phyloP scores from a whole-genome alignment of 2,888 invertebrate species.

The Agrilus mali region DNA sequence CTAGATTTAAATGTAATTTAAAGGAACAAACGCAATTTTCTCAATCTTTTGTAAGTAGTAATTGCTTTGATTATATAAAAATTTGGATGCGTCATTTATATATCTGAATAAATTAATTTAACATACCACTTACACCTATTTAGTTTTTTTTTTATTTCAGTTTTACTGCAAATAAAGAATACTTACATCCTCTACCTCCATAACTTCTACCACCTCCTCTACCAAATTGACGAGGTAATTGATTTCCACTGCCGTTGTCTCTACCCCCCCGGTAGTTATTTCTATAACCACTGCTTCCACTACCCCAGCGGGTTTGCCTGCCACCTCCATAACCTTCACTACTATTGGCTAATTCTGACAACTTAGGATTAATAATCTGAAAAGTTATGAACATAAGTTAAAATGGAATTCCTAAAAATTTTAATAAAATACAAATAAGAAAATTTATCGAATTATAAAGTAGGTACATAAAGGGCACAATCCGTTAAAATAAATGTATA shows the following conservation, averaged over 20 bases:
- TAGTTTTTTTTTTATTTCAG: no score
- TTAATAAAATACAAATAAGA: background rate
- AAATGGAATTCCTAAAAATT: background rate
- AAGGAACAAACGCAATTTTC: no score
- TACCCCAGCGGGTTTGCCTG: slow-evolving; percentile 37
- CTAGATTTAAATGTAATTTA: no score
- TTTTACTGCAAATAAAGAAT: no score
- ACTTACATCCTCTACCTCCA: background rate
- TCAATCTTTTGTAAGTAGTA: no score
- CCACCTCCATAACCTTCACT: slow-evolving; percentile 47
- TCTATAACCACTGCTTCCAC: slow-evolving; percentile 29
- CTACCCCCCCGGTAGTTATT: slow-evolving; percentile 28
- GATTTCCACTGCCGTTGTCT: slow-evolving; percentile 22
- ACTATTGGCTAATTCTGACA: slow-evolving; percentile 65
- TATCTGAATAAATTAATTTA: no score
- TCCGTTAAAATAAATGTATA: slow-evolving; percentile 7
- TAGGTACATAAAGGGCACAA: no score
- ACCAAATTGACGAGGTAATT: slow-evolving; percentile 19
- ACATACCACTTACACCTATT: no score
- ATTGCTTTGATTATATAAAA: no score
- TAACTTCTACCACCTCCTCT: slow-evolving; percentile 3
- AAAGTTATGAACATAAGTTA: slow-evolving; percentile 10
- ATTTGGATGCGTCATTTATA: no score
- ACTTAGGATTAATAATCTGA: slow-evolving; percentile 72
- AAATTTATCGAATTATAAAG: background rate